phyloP scores from a whole-genome alignment of 2,888 invertebrate species.

The Synanthedon myopaeformis region DNA sequence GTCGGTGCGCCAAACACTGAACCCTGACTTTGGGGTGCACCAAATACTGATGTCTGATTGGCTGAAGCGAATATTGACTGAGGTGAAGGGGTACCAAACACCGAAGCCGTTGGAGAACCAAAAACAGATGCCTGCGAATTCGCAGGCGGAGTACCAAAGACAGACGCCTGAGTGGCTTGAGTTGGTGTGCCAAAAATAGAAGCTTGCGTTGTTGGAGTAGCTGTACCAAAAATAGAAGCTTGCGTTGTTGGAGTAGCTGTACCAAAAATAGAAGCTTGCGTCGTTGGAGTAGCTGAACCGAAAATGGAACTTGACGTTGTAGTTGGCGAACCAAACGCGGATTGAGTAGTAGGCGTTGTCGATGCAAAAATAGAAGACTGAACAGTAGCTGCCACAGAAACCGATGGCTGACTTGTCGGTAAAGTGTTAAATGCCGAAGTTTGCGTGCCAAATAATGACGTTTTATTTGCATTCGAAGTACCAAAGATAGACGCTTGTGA shows the following conservation, averaged over 20 bases:
- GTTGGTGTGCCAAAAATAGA: conserved; percentile 21
- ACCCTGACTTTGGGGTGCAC: conserved; percentile 5
- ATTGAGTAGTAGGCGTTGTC: conserved; percentile 5
- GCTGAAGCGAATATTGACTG: conserved; percentile 4
- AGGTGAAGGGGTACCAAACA: conserved; percentile 4
- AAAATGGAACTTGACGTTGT: conserved; percentile 23
- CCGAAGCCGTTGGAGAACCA: conserved; percentile 10
- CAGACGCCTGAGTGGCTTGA: conserved; percentile 14
- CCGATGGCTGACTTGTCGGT: conserved; percentile 14
- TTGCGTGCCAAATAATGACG: conserved; percentile 20
- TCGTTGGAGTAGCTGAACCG: conserved; percentile 17
- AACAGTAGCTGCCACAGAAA: conserved; percentile 4
- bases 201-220: conserved; percentile 10
- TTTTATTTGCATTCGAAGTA: conserved; percentile 13
- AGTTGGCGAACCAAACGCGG: conserved; percentile 8
- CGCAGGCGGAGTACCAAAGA: conserved; percentile 14
- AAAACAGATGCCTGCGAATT: conserved; percentile 13
- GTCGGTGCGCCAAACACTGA: conserved; percentile 21
- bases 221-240: conserved; percentile 20
- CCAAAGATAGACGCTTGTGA: conserved; percentile 32
- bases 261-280: conserved; percentile 18
- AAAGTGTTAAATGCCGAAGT: conserved; percentile 4
- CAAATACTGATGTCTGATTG: conserved; percentile 1
- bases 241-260: conserved; percentile 11
- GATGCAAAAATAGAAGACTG: conserved; percentile 1